A percentile compares a stretch with the other conserved stretches of the same genome.
These are phyloP conservation scores for Himalopsyche kuldschensis DNA, from an alignment of 2,888 invertebrate species.

Conservation along the genomic window DNA sequence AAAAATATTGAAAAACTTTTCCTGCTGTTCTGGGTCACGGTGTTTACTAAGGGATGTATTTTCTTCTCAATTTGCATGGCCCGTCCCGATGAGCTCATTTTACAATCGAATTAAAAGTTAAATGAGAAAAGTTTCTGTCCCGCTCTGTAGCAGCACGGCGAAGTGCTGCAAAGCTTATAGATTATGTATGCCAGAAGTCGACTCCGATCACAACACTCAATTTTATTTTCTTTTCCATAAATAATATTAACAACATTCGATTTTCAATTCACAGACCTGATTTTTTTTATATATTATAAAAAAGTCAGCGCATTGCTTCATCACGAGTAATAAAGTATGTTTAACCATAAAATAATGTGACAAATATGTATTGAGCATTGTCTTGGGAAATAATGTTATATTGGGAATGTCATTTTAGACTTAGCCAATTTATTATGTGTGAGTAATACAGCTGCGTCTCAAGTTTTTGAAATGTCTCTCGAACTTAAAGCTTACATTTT, in stretches of 20 bases:
- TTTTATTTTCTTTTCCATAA: not conserved
- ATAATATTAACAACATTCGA: not conserved
- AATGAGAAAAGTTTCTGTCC: constrained; percentile 29
- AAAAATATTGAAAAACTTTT: not conserved
- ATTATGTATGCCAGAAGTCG: not conserved
- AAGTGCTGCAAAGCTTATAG: not conserved
- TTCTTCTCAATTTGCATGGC: not conserved
- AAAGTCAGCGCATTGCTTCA: not conserved
- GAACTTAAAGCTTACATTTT: no score
- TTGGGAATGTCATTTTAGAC: no score
- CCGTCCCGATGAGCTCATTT: constrained; percentile 4
- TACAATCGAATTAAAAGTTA: constrained; percentile 32
- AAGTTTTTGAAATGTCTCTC: no score
- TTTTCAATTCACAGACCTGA: not conserved
- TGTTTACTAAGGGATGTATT: not conserved
- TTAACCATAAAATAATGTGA: no score
- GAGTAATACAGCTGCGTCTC: no score
- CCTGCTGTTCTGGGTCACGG: not conserved
- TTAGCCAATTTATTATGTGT: no score
- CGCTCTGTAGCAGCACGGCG: not conserved
- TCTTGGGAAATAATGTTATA: no score
- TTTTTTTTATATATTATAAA: not conserved
- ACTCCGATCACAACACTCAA: not conserved
- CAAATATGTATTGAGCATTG: no score
- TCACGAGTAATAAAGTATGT: no score